Percentiles rank a stretch among this genome's conserved stretches.
phyloP scores from a whole-genome alignment of 2,888 invertebrate species.

The Stenolophus ochropezus region DNA sequence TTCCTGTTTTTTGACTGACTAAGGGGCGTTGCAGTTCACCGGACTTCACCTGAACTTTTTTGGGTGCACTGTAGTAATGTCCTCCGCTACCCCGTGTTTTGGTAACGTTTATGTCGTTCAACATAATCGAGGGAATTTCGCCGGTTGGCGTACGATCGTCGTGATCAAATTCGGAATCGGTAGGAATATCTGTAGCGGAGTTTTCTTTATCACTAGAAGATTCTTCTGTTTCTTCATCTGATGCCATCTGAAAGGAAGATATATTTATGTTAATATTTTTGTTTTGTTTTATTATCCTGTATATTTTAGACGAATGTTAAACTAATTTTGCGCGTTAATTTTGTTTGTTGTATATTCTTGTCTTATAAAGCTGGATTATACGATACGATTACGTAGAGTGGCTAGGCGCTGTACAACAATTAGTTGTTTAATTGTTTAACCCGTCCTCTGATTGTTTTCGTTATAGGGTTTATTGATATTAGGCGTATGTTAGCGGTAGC shows the following conservation, averaged over 20 bases:
- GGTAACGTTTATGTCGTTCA: constrained; percentile 79
- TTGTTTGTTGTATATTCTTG: neutral
- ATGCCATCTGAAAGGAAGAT: constrained; percentile 76
- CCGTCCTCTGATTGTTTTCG: constrained; percentile 18
- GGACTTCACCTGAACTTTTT: constrained; percentile 79
- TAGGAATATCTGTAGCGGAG: constrained; percentile 93
- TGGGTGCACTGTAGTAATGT: constrained; percentile 70
- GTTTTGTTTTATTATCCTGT: constrained; percentile 15
- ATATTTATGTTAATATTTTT: constrained; percentile 56
- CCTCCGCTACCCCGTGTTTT: constrained; percentile 73
- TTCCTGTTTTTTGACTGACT: constrained; percentile 68
- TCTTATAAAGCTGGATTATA: constrained; percentile 1
- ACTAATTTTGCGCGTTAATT: constrained; percentile 17
- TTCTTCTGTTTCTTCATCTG: constrained; percentile 78
- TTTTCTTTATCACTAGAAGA: constrained; percentile 85
- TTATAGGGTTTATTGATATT: constrained; percentile 23
- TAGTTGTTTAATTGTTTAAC: constrained; percentile 33
- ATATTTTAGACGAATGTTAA: constrained; percentile 17
- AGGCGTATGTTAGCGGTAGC: constrained; percentile 45
- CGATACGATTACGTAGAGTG: constrained; percentile 19
- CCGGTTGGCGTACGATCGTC: constrained; percentile 83
- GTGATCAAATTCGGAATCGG: constrained; percentile 93
- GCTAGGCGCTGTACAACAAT: constrained; percentile 23
- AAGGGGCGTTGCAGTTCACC: constrained; percentile 73
- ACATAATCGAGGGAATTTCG: constrained; percentile 85